Evolutionary conservation across 2,113 vertebrate species (phyloP), one percentile per base, ranked within the genome.

Genomic region (Conger conger): DNA sequence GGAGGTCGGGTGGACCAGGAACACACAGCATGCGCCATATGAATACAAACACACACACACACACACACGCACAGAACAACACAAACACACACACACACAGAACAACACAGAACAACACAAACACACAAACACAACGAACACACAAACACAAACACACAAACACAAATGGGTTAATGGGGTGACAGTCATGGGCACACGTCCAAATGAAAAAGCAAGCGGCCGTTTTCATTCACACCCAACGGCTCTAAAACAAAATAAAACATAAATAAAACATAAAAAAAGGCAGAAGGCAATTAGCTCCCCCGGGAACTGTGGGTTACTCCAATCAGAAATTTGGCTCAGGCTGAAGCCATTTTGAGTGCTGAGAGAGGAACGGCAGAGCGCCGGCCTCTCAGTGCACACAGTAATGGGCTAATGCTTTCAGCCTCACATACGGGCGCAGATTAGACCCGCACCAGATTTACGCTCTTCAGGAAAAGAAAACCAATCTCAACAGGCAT

Each of bases 21-120:
- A 73, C 68, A 73, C 68, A 33, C n/a, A 13, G 68, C 68, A 13
- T 33, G 68, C 68, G 13, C 68, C 6, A 20, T 63, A 81, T 68
- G 30, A 4, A 82, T 36, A 81, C 80, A 50, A 7, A 83, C 63
- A 77, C 8, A 80, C 37, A 68, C 73, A 60, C 60, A 50, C 33
- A 83, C 38, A 73, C 45, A 77, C 35, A 83, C 45, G 83, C 35
- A 76, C 40, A 81, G 37, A 76, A 45, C 78, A 68, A 77, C 37
- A 63, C 20, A 18, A 8, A 68, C 57, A 38, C 8, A 57, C 79
- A 54, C 36, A 53, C 20, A 80, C 79, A 53, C 7, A n/a, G 9
- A 78, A 45, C 76, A 80, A 81, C 30, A 81, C 57, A 85, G 8
- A 15, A 38, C 1, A 3, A 23, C 78, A 23, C 36, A 79, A 7